Base-by-base conservation (phyloP, 1,140 invertebrate species). In the Tribolium castaneum region DNA sequence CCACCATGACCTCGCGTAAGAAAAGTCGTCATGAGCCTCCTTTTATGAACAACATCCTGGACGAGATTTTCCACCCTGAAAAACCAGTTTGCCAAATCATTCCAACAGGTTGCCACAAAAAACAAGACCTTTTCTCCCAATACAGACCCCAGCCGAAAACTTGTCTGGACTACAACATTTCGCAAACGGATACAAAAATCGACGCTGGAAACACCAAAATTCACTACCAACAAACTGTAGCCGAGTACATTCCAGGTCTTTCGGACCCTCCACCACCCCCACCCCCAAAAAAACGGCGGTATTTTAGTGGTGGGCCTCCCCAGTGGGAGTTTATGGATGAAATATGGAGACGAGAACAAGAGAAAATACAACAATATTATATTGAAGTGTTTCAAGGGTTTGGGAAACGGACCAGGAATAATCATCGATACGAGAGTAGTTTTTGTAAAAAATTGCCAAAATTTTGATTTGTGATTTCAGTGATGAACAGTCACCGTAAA, bases 321-420 rank as follows among this genome's bases (percentile, higher is more conserved):
- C 51, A 79, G 25, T 82, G 71, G 73, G 62, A 78, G 72, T 84
- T 83, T 73, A 6, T 84, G 6, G 83, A 85, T 13, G 83, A 84
- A 70, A 75, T 82, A 22, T 81, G 81, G 78, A 74, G 50, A 25
- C 71, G 78, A 34, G 76, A 80, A 16, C 39, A 71, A 9, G 74
- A 78, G 3, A 30, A 77, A 14, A 12, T 62, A n/a, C 80, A 82
- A 73, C 54, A 62, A 51, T 25, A 71, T 6, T 76, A 81, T 10
- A 76, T 78, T 73, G 16, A 59, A 16, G 30, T 80, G 10, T 50
- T 80, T 5, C 70, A 77, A 22, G 56, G 78, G 10, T 45, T n/a
- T 10, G 25, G 70, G n/a, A 14, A 12, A 51, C 19, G 49, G 50
- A 66, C 34, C 34, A 71, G 30, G 54, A 70, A 54, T 59, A 62